A percentile compares a stretch with the other conserved stretches of the same genome.
These are phyloP conservation scores for Anarrhichthys ocellatus DNA, from an alignment of 2,113 vertebrate genomes.

Conservation along the genomic window DNA sequence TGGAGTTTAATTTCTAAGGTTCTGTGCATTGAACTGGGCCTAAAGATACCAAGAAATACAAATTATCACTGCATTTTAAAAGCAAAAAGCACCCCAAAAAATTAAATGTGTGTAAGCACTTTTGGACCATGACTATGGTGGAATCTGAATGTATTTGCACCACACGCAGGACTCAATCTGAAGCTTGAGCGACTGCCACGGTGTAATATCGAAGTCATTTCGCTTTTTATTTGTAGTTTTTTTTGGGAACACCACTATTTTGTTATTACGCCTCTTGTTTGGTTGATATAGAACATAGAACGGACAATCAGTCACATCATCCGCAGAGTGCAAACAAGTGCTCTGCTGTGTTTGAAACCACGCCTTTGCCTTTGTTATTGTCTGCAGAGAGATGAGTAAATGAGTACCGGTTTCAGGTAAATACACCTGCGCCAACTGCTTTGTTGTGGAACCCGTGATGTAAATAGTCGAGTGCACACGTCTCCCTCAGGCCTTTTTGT, in stretches of 20 bases:
- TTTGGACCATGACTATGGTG: not conserved
- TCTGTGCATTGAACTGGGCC: not conserved
- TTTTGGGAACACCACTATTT: constrained; percentile 10
- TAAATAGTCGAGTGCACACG: constrained; percentile 17
- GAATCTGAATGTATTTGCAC: not conserved
- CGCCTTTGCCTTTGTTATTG: not conserved
- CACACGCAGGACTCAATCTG: not conserved
- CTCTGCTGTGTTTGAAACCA: constrained; percentile 5
- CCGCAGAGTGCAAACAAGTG: constrained; percentile 24
- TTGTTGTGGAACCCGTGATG: constrained; percentile 8
- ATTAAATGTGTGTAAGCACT: not conserved
- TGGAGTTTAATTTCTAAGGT: not conserved
- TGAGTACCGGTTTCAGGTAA: not conserved
- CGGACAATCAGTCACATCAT: constrained; percentile 52
- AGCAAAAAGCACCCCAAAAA: not conserved
- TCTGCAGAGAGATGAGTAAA: constrained; percentile 10
- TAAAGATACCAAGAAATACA: not conserved
- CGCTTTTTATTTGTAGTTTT: not conserved
- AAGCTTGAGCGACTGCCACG: not conserved
- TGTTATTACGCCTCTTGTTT: constrained; percentile 10
- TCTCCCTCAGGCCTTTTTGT: constrained; percentile 9
- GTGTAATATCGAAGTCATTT: not conserved
- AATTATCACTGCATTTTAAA: not conserved
- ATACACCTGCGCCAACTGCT: not conserved
- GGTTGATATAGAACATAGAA: not conserved